phyloP scores from a whole-genome alignment of 2,888 invertebrate species.

The Anoplius nigerrimus region DNA sequence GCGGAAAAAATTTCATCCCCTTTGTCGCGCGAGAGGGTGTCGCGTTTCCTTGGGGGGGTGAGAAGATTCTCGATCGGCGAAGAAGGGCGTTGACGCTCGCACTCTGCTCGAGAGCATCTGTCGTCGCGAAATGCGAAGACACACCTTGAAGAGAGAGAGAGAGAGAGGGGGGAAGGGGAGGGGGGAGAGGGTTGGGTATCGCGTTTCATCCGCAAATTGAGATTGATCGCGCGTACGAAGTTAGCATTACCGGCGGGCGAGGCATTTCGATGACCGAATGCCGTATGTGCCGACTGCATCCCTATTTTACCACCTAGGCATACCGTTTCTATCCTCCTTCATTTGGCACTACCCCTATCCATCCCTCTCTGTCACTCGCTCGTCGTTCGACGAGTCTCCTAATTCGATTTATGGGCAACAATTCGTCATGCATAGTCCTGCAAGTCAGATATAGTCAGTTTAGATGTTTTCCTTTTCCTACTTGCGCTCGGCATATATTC shows the following conservation, averaged over 20 bases:
- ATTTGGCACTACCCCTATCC: too few species aligned
- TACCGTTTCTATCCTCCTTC: too few species aligned
- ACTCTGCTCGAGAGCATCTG: neutral
- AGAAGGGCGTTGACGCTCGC: too few species aligned
- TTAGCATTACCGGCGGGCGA: slow-evolving; percentile 26
- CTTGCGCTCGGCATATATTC: too few species aligned
- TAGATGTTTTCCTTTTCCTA: too few species aligned
- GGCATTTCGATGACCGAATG: slow-evolving; percentile 26
- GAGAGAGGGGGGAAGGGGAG: neutral
- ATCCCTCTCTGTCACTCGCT: slow-evolving; percentile 8
- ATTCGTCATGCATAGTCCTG: slow-evolving; percentile 13
- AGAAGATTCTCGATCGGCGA: too few species aligned
- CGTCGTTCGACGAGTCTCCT: slow-evolving; percentile 14
- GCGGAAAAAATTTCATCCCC: too few species aligned
- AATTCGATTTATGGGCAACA: slow-evolving; percentile 28
- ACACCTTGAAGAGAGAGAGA: neutral
- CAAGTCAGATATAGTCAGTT: too few species aligned
- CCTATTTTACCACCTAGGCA: slow-evolving; percentile 5
- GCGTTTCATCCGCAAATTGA: slow-evolving; percentile 42
- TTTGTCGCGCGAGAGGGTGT: too few species aligned
- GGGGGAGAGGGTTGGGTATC: slow-evolving; percentile 8
- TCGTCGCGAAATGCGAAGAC: neutral
- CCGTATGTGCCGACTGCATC: slow-evolving; percentile 8
- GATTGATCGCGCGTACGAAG: slow-evolving; percentile 39
- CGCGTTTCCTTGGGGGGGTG: too few species aligned